Conservation (phyloP, 1,140 invertebrate genomes). For the Penaeus indicus region DNA sequence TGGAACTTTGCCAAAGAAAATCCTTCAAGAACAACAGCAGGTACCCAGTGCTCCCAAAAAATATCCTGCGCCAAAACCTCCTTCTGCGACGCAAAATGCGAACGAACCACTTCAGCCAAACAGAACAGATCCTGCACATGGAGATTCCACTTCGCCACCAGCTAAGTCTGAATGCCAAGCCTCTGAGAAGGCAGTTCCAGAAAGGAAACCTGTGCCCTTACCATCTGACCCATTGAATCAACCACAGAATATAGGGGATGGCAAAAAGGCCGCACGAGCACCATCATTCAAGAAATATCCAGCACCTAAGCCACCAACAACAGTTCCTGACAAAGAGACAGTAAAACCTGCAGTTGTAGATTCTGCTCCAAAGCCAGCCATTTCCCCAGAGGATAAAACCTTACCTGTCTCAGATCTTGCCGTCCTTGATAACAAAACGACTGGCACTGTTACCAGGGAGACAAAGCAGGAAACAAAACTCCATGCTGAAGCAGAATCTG, state of each 20-base stretch:
- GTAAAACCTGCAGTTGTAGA: not conserved
- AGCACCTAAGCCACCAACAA: slow-evolving; percentile 52
- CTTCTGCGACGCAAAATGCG: not conserved
- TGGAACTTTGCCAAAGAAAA: no score
- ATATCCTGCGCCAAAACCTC: slow-evolving; percentile 27
- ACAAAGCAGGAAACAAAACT: no score
- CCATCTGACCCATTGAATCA: not conserved
- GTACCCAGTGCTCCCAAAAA: slow-evolving; percentile 21
- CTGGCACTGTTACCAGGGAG: no score
- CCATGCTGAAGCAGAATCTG: no score
- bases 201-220: not conserved
- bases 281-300: slow-evolving; percentile 63
- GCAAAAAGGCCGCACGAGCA: slow-evolving; percentile 35
- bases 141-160: not conserved
- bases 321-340: not conserved
- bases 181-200: not conserved
- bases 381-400: no score
- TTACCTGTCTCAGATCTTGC: not conserved
- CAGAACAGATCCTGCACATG: not conserved
- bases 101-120: no score
- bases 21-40: not conserved
- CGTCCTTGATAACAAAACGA: no score
- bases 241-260: not conserved
- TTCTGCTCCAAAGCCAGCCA: no score
- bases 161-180: slow-evolving; percentile 17